Percentiles rank a stretch among this genome's conserved stretches.
Evolutionary conservation across 2,888 invertebrate genomes (phyloP).

Genomic region (Polietes domitor): DNA sequence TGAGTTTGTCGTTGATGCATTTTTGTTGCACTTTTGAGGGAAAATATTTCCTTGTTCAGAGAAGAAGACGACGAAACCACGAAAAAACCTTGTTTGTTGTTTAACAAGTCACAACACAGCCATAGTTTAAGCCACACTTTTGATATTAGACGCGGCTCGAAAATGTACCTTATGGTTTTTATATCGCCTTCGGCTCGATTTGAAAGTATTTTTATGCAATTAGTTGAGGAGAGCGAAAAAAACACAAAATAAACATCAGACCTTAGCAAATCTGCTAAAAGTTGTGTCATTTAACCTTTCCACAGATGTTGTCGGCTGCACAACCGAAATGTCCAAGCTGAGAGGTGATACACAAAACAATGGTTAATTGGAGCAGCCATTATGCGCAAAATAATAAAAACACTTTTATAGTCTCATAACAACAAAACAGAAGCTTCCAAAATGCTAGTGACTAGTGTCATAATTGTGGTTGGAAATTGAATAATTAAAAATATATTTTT

Average conservation of each 20-base stretch:
- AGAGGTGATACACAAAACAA: neutral
- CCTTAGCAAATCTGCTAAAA: conserved; percentile 21
- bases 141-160: neutral
- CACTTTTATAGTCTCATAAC: neutral
- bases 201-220: conserved; percentile 30
- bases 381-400: too few species aligned
- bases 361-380: neutral
- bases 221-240: neutral
- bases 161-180: conserved; percentile 10
- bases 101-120: neutral
- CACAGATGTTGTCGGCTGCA: conserved; percentile 14
- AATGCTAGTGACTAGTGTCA: conserved; percentile 11
- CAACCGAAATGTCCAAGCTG: neutral
- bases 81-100: conserved; percentile 36
- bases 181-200: neutral
- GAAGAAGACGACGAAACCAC: conserved; percentile 11
- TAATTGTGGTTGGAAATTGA: conserved; percentile 11
- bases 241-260: conserved; percentile 3
- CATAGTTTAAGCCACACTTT: neutral
- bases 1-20: neutral
- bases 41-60: conserved; percentile 61
- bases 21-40: neutral
- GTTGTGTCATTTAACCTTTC: conserved; percentile 4
- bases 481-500: neutral
- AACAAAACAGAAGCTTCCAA: neutral